Base-by-base conservation (phyloP, 2,888 invertebrate genomes). In the Iselma pallidipennis region DNA sequence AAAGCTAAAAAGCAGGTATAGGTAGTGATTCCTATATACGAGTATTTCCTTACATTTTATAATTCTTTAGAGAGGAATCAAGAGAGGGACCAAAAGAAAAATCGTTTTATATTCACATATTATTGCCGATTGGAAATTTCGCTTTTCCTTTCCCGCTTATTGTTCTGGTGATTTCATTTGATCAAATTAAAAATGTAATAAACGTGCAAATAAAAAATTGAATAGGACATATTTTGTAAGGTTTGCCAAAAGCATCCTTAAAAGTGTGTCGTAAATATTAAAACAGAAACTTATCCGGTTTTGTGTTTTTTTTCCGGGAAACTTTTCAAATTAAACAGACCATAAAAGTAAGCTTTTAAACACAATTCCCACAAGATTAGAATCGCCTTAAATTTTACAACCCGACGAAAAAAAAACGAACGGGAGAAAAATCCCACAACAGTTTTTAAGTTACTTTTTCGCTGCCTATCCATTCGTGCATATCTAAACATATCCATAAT, bases 271-370 rank as follows among this genome's bases (percentile, higher is more conserved):
- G 21, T 51, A 50, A 57, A 61, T 61, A 49, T 49, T 57, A 57
- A 57, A 57, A 31, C 52, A 52, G 33, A 31, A 29, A 23, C 31
- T 33, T 29, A 53, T 33, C 23, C 28, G 9, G 16, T 23, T 23
- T 53, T 26, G 7, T 14, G 10, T 25, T 2, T 28, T 14, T 14
- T 14, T 10, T 19, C 26, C 4, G 28, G 28, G 51, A 29, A 62
- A 62, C 62, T 62, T 58, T 50, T 29, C 29, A 55, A 51, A 57
- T 53, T 67, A 68, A 69, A 69, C 72, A 68, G 65, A 71, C 62
- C 68, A 66, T 58, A 59, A 71, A 72, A 71, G 69, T 74, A 76
- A 77, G 76, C 76, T 75, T 75, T 77, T 77, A 77, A 77, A 75
- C 73, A 70, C 68, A 74, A 75, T 69, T 76, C 77, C 77, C 77